Percentiles rank a stretch among this genome's conserved stretches.
Conservation (phyloP, 2,797 vertebrate species). For the Momotus momota region DNA sequence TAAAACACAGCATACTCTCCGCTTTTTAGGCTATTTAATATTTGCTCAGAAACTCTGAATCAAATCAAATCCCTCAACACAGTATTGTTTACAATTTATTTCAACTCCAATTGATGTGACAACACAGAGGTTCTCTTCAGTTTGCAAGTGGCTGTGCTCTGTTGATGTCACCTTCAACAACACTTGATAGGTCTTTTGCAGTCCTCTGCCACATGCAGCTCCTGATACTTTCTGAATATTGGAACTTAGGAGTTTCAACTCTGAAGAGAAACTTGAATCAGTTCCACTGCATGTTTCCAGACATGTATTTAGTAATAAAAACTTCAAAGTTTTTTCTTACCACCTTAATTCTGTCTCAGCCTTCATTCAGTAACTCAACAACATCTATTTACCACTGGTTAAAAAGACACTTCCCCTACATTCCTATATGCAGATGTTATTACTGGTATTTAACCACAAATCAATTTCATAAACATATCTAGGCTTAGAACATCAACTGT, state of each 20-base stretch:
- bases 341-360: neutral
- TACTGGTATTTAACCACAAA: neutral
- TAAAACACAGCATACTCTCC: constrained; percentile 19
- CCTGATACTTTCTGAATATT: neutral
- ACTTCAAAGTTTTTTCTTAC: constrained; percentile 5
- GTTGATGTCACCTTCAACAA: neutral
- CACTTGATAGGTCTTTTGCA: neutral
- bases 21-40: constrained; percentile 36
- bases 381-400: neutral
- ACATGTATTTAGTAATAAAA: neutral
- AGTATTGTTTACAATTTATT: constrained; percentile 55
- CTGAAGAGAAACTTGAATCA: neutral
- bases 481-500: neutral
- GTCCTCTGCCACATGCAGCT: neutral
- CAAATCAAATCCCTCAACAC: constrained; percentile 30
- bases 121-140: constrained; percentile 9
- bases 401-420: neutral
- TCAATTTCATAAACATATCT: neutral
- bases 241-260: neutral
- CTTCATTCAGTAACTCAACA: neutral
- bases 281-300: neutral
- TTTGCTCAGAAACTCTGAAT: constrained; percentile 54
- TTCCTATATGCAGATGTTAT: neutral
- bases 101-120: constrained; percentile 1
- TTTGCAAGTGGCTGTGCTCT: neutral